These are phyloP conservation scores for Synanthedon vespiformis DNA, from an alignment of 2,888 invertebrate genomes.

Conservation along the genomic window DNA sequence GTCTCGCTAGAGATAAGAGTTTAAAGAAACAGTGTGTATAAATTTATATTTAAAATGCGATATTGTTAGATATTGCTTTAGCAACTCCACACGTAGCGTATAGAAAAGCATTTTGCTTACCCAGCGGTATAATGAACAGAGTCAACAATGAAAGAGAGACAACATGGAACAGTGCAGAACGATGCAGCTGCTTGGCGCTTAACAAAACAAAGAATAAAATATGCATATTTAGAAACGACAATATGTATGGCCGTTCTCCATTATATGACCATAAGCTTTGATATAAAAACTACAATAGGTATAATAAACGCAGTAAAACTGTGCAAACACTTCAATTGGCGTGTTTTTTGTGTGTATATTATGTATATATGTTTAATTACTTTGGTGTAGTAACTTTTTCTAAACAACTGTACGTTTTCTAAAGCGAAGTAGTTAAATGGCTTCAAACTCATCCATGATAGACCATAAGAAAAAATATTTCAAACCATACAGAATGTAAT, in stretches of 20 bases:
- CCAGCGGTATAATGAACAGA: conserved; percentile 27
- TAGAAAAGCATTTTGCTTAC: conserved; percentile 31
- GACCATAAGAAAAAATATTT: too few species aligned
- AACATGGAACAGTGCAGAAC: conserved; percentile 5
- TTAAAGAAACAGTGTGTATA: not conserved
- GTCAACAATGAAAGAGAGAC: conserved; percentile 7
- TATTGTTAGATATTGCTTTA: not conserved
- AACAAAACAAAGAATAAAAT: conserved; percentile 9
- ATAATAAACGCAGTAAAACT: too few species aligned
- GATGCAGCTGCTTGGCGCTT: conserved; percentile 26
- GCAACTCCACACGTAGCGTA: not conserved
- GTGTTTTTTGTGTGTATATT: too few species aligned
- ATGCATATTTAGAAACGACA: not conserved
- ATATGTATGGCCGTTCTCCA: not conserved
- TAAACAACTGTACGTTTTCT: too few species aligned
- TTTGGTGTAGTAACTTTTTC: too few species aligned
- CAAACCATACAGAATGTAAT: too few species aligned
- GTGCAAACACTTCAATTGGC: too few species aligned
- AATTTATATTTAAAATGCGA: not conserved
- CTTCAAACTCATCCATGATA: too few species aligned
- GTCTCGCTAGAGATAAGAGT: not conserved
- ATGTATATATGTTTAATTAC: too few species aligned
- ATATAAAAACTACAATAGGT: too few species aligned
- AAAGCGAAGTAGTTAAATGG: too few species aligned
- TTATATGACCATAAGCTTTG: too few species aligned